phyloP scores from a whole-genome alignment of 1,140 invertebrate genomes.

The Portunus trituberculatus region DNA sequence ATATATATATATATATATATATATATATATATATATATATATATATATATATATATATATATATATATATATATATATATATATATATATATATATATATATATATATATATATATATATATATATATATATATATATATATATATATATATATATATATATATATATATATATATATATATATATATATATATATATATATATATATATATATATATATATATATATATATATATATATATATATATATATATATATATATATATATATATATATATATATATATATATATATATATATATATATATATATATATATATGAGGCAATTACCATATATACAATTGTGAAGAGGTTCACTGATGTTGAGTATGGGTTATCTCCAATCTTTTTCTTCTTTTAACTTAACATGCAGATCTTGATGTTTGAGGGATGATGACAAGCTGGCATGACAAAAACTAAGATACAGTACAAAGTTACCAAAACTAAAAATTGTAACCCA shows the following conservation, averaged over 20 bases:
- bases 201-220: conserved; percentile 52
- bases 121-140: conserved; percentile 58
- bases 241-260: conserved; percentile 60
- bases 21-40: conserved; percentile 29
- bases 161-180: conserved; percentile 40
- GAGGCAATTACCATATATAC: background rate
- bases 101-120: conserved; percentile 60
- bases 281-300: conserved; percentile 58
- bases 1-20: conserved; percentile 60
- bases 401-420: too few species aligned
- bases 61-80: conserved; percentile 56
- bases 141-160: conserved; percentile 60
- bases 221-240: conserved; percentile 58
- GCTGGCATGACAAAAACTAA: background rate
- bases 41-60: conserved; percentile 48
- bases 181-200: conserved; percentile 48
- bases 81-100: conserved; percentile 59
- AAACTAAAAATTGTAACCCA: background rate
- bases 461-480: background rate
- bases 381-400: background rate
- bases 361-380: conserved; percentile 25
- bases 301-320: conserved; percentile 53
- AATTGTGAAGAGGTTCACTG: background rate
- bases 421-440: background rate
- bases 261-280: conserved; percentile 60